phyloP scores from a whole-genome alignment of 2,113 vertebrate species.

The Corvus hawaiiensis region DNA sequence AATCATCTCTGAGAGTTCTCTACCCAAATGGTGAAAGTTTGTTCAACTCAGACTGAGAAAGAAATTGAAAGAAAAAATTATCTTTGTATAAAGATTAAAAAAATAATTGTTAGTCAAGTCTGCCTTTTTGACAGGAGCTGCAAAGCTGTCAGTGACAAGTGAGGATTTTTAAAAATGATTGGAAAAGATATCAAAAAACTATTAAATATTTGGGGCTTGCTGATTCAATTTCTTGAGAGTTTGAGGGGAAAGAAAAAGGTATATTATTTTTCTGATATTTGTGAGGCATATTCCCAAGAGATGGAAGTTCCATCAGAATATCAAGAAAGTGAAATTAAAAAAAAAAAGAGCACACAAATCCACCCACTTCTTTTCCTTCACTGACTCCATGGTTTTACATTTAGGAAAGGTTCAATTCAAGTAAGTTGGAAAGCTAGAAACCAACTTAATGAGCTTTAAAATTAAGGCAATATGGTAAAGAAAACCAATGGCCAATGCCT shows the following conservation, averaged over 20 bases:
- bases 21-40: background rate
- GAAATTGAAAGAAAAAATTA: background rate
- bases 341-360: background rate
- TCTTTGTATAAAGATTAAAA: background rate
- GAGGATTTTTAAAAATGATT: background rate
- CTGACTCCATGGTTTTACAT: background rate
- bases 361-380: background rate
- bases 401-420: background rate
- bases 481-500: background rate
- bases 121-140: background rate
- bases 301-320: background rate
- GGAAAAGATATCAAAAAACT: conserved; percentile 5
- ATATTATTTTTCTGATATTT: background rate
- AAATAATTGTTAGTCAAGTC: background rate
- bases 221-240: background rate
- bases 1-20: background rate
- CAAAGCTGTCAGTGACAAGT: background rate
- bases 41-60: background rate
- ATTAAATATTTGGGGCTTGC: background rate
- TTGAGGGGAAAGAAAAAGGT: background rate
- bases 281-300: background rate
- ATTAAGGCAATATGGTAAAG: background rate
- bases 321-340: background rate
- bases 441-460: background rate
- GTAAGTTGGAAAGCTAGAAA: background rate